Conservation (phyloP, 2,797 vertebrate genomes). For the Sebastes minor region DNA sequence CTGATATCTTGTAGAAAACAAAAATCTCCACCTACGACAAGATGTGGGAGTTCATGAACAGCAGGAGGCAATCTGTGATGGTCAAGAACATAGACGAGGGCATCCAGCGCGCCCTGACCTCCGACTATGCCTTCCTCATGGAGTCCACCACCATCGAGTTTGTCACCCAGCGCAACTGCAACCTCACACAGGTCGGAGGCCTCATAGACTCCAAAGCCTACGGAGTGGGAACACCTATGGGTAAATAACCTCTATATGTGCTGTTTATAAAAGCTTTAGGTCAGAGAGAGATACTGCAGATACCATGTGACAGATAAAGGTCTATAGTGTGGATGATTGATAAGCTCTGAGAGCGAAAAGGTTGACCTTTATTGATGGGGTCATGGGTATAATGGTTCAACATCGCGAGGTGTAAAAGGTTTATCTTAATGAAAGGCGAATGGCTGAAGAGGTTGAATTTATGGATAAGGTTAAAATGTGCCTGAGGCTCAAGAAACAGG, state of each 20-base stretch:
- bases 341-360: slow-evolving; percentile 30
- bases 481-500: slow-evolving; percentile 15
- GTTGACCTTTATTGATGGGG: slow-evolving; percentile 68
- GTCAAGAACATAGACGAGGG: slow-evolving; percentile 97
- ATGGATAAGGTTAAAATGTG: slow-evolving; percentile 63
- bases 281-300: slow-evolving; percentile 18
- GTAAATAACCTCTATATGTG: slow-evolving; percentile 71
- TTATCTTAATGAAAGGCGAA: slow-evolving; percentile 61
- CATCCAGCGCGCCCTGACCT: slow-evolving; percentile 93
- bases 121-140: slow-evolving; percentile 97
- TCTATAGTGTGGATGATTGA: slow-evolving; percentile 40
- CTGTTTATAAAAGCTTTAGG: neutral
- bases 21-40: slow-evolving; percentile 98
- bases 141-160: slow-evolving; percentile 99
- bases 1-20: slow-evolving; percentile 87
- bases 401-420: slow-evolving; percentile 50
- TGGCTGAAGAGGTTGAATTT: slow-evolving; percentile 58
- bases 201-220: slow-evolving; percentile 99
- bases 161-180: slow-evolving; percentile 97
- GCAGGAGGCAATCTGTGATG: slow-evolving; percentile 93
- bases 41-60: slow-evolving; percentile 99
- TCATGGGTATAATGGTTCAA: slow-evolving; percentile 34
- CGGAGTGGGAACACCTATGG: slow-evolving; percentile 97
- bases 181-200: slow-evolving; percentile 97
- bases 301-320: slow-evolving; percentile 28